A percentile compares a stretch with the other conserved stretches of the same genome.
Conservation (phyloP, 2,113 vertebrate genomes). For the Ochotona curzoniae region DNA sequence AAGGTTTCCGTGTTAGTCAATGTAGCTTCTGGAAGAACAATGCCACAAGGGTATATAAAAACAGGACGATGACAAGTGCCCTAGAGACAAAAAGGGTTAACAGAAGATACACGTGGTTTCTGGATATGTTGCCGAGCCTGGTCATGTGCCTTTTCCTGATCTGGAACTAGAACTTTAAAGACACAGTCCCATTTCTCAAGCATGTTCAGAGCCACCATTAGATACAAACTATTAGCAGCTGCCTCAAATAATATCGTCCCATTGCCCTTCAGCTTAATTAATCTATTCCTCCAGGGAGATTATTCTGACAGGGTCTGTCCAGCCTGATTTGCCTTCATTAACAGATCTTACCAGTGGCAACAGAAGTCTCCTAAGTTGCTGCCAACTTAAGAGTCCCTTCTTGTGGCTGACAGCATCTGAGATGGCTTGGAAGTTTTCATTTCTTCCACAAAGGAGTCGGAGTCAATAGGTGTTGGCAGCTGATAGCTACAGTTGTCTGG, state of each 20-base stretch:
- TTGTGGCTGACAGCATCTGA: background rate
- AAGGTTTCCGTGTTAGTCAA: background rate
- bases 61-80: background rate
- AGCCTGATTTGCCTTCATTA: conserved; percentile 46
- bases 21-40: background rate
- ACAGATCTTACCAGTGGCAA: background rate
- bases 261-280: background rate
- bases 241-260: background rate
- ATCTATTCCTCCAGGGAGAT: conserved; percentile 16
- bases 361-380: conserved; percentile 11
- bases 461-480: background rate
- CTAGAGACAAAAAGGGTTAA: background rate
- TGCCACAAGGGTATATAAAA: accelerated
- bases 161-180: background rate
- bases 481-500: background rate
- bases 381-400: background rate
- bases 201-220: background rate
- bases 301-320: background rate
- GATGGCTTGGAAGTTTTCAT: background rate
- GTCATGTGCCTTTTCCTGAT: background rate
- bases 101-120: background rate
- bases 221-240: background rate
- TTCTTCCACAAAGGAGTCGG: conserved; percentile 53
- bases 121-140: background rate
- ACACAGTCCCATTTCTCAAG: accelerated